Evolutionary conservation across 1,140 invertebrate genomes (phyloP), one percentile per base, ranked within the genome.

Genomic region (Lineus longissimus): DNA sequence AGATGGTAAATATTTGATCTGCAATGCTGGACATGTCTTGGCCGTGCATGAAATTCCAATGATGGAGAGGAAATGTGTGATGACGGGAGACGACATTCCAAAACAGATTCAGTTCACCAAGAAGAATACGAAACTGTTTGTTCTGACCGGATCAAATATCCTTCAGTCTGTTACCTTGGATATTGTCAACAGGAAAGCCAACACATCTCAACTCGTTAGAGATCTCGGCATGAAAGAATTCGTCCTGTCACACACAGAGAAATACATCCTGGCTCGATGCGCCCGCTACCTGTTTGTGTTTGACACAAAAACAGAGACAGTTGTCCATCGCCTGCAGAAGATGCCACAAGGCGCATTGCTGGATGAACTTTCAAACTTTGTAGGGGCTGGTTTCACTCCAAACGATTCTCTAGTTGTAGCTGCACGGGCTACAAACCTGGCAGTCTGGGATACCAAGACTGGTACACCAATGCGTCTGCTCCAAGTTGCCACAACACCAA

Each of bases 1-100:
- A 0, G 92, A 97, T 76, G 96, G 97, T 76, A 91, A 92, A 77
- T 95, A 91, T 85, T 86, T 89, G 61, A 87, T 93, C 13, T 92
- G 91, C 73, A 91, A 89, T 73, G 89, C 89, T 1, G 89, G 89
- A 69, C 93, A 86, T 45, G 92, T 92, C 0, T 82, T 86, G 9
- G 83, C 91, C 22, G 77, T 94, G 9, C 88, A 89, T 67, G 93
- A 90, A 80, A 55, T 81, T 15, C 76, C 76, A 17, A 59, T 76
- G 29, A 71, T 77, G 75, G 68, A 76, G 43, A 62, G 70, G 36
- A 65, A 63, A 57, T 74, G 73, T 61, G 67, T 73, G 13, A 68
- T 65, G 1, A 58, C 67, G 41, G 66, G 69, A 4, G 64, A 62
- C 13, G 77, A 75, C 60, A 62, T 72, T n/a, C 69, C 73, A 13